Evolutionary conservation across 2,797 vertebrate genomes (phyloP).

Genomic region (Distichodus sexfasciatus): DNA sequence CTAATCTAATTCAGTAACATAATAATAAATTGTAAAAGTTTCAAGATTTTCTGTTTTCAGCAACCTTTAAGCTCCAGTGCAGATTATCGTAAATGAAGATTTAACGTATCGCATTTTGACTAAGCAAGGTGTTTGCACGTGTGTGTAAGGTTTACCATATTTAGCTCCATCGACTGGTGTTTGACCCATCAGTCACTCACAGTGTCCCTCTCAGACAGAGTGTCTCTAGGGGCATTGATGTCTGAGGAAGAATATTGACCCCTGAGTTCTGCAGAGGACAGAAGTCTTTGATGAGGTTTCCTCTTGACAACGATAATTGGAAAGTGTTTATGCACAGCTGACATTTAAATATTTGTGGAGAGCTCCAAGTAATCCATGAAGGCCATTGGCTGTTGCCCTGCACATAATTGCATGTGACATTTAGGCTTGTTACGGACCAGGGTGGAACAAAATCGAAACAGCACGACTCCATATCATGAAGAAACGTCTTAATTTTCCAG

Average conservation of each 20-base stretch:
- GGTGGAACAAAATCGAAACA: slow-evolving; percentile 27
- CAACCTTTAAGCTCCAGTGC: too few relatives aligned
- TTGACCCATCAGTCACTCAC: slow-evolving; percentile 20
- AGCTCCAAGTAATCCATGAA: slow-evolving; percentile 65
- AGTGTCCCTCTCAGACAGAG: slow-evolving; percentile 25
- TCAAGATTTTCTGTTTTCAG: too few relatives aligned
- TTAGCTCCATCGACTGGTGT: too few relatives aligned
- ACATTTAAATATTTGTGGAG: slow-evolving; percentile 78
- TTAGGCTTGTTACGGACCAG: slow-evolving; percentile 52
- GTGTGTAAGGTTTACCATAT: too few relatives aligned
- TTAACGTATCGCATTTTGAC: too few relatives aligned
- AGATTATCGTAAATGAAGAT: too few relatives aligned
- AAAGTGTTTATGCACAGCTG: slow-evolving; percentile 76
- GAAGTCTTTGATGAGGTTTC: slow-evolving; percentile 28
- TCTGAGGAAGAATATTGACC: slow-evolving; percentile 42
- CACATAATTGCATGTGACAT: slow-evolving; percentile 67
- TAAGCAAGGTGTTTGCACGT: not conserved
- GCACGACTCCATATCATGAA: slow-evolving; percentile 14
- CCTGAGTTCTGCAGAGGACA: slow-evolving; percentile 26
- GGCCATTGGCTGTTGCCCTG: slow-evolving; percentile 51
- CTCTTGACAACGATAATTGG: slow-evolving; percentile 65
- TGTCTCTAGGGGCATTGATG: slow-evolving; percentile 28
- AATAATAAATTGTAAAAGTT: too few relatives aligned
- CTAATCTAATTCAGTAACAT: too few relatives aligned
- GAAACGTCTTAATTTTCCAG: slow-evolving; percentile 18